Conservation (phyloP, 2,888 invertebrate species). For the Brachypterus glaber region DNA sequence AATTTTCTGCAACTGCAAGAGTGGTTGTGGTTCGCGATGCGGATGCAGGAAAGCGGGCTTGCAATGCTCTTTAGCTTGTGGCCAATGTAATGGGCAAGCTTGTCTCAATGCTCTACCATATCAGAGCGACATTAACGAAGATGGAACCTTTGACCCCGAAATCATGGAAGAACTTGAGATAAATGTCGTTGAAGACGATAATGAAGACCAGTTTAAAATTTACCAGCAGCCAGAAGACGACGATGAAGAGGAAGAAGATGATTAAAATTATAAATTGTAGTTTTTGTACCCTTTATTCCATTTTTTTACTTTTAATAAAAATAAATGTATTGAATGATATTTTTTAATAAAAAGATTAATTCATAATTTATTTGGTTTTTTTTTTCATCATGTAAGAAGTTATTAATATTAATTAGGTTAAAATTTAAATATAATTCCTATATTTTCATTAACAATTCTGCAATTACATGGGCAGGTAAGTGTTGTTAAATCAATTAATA, state of each 20-base stretch:
- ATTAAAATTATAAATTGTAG: conserved; percentile 11
- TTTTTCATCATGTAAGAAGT: conserved; percentile 13
- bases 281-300: conserved; percentile 8
- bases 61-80: conserved; percentile 25
- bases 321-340: conserved; percentile 5
- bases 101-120: conserved; percentile 19
- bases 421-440: conserved; percentile 18
- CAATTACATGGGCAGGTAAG: conserved; percentile 13
- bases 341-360: conserved; percentile 7
- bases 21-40: conserved; percentile 26
- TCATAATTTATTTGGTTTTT: conserved; percentile 6
- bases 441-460: conserved; percentile 21
- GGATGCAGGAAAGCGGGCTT: conserved; percentile 29
- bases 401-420: conserved; percentile 16
- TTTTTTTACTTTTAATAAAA: conserved; percentile 8
- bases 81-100: conserved; percentile 20
- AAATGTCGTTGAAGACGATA: conserved; percentile 2
- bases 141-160: conserved; percentile 11
- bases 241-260: conserved; percentile 9
- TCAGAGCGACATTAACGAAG: conserved; percentile 8
- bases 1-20: conserved; percentile 27
- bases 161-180: too few relatives aligned
- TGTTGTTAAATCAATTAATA: conserved; percentile 13
- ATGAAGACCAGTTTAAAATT: conserved; percentile 10
- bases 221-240: conserved; percentile 10